Evolutionary conservation across 2,113 vertebrate species (phyloP), one percentile per base, ranked within the genome.

Genomic region (Hymenochirus boettgeri): DNA sequence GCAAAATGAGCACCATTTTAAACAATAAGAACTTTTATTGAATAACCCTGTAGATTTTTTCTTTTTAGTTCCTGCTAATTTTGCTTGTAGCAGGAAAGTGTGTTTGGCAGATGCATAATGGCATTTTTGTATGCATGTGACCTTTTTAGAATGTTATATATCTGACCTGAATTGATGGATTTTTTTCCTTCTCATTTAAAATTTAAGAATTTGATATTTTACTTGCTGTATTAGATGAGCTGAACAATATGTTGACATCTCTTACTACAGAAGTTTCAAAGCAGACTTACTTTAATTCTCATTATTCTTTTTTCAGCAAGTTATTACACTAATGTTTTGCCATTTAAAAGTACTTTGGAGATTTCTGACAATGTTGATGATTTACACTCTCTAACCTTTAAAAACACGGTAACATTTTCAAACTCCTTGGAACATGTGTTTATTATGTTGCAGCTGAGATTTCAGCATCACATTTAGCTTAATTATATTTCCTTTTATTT

Each of bases 241-340:
- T 59, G 21, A n/a, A 69, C 57, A 69, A 60, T 69, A 60, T 69
- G 56, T 69, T 60, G 48, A 60, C 65, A 60, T 53, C 56, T 56
- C 56, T 24, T 42, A 59, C 52, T 27, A 60, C 18, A 69, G 26
- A 18, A 53, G 23, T 52, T 53, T 60, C 27, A 45, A 31, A 67
- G 47, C 4, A 58, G 57, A 45, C 46, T 69, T 60, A 60, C 46
- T 58, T 60, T 69, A 53, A 67, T 60, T 69, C 65, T 69, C 56
- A 66, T 66, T 66, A 66, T 59, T 35, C 46, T 58, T 39, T 42
- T 60, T 42, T 53, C 15, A 27, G 39, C 18, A 69, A 59, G 65
- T 69, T 69, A 69, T 60, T 60, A 60, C 31, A 69, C 57, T 69
- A 69, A 69, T 69, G 65, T 69, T 69, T 69, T 69, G 65, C 56